These are phyloP conservation scores for Microchirus variegatus DNA, from an alignment of 2,797 vertebrate species.

Conservation along the genomic window DNA sequence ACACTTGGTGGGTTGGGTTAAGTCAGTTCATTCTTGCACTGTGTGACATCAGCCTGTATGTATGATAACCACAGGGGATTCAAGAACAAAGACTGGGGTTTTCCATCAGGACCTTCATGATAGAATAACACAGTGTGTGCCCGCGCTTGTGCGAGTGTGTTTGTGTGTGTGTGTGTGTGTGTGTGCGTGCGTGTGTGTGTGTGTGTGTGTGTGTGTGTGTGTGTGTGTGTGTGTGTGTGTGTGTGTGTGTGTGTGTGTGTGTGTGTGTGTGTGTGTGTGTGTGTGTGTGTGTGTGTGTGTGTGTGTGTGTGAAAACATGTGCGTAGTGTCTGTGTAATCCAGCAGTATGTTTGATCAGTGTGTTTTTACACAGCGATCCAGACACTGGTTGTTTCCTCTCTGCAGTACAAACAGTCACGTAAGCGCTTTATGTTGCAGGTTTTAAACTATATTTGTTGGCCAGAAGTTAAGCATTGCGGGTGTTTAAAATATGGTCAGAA, in stretches of 20 bases:
- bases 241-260: slow-evolving; percentile 19
- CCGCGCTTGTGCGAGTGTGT: too few relatives aligned
- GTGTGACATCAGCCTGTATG: slow-evolving; percentile 56
- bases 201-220: slow-evolving; percentile 25
- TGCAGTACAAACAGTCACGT: neutral
- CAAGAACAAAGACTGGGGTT: slow-evolving; percentile 56
- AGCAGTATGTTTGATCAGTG: slow-evolving; percentile 30
- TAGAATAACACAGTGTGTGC: slow-evolving; percentile 38
- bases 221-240: slow-evolving; percentile 28
- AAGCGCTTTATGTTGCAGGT: neutral
- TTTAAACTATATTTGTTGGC: neutral
- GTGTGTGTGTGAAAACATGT: slow-evolving; percentile 18
- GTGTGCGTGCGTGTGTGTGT: slow-evolving; percentile 20
- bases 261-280: slow-evolving; percentile 16
- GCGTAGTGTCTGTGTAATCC: slow-evolving; percentile 14
- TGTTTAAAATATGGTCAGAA: too few relatives aligned
- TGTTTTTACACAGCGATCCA: slow-evolving; percentile 24
- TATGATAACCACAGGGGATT: slow-evolving; percentile 59
- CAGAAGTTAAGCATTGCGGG: too few relatives aligned
- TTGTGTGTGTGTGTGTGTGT: slow-evolving; percentile 27
- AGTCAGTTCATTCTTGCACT: slow-evolving; percentile 47
- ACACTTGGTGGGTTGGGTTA: slow-evolving; percentile 41
- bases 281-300: slow-evolving; percentile 26
- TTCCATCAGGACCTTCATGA: slow-evolving; percentile 45
- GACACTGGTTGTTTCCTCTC: slow-evolving; percentile 22